Conservation (phyloP, 2,888 invertebrate species). For the Galerucella pusilla region DNA sequence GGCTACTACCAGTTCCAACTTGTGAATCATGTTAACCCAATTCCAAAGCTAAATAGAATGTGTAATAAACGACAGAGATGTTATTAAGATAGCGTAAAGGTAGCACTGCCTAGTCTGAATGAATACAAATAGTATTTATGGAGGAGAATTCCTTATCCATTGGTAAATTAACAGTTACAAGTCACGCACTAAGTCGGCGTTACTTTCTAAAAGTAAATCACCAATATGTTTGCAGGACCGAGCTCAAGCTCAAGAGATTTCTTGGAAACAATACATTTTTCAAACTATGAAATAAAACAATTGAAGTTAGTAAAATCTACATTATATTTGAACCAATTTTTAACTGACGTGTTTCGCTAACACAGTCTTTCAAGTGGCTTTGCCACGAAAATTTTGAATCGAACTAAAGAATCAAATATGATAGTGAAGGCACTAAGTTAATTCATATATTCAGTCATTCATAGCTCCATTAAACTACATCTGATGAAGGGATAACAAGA, state of each 20-base stretch:
- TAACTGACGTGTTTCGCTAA: no score
- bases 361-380: no score
- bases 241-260: not conserved
- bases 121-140: slow-evolving; percentile 8
- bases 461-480: no score
- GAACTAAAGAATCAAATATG: no score
- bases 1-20: not conserved
- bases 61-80: slow-evolving; percentile 43
- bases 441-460: no score
- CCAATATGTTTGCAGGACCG: slow-evolving; percentile 9
- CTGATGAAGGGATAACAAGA: no score
- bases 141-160: slow-evolving; percentile 46
- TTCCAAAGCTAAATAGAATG: slow-evolving; percentile 14
- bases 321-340: no score
- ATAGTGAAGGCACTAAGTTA: no score
- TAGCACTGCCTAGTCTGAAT: slow-evolving; percentile 50
- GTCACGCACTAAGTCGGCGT: slow-evolving; percentile 49
- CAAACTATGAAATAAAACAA: no score
- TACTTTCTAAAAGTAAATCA: slow-evolving; percentile 36
- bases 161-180: slow-evolving; percentile 48
- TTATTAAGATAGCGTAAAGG: slow-evolving; percentile 54
- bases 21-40: slow-evolving; percentile 12
- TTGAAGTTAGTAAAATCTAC: no score
- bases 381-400: no score
- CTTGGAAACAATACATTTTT: not conserved